Base-by-base conservation (phyloP, 64 coral and sea anemone species). In the Pachyseris speciosa region DNA sequence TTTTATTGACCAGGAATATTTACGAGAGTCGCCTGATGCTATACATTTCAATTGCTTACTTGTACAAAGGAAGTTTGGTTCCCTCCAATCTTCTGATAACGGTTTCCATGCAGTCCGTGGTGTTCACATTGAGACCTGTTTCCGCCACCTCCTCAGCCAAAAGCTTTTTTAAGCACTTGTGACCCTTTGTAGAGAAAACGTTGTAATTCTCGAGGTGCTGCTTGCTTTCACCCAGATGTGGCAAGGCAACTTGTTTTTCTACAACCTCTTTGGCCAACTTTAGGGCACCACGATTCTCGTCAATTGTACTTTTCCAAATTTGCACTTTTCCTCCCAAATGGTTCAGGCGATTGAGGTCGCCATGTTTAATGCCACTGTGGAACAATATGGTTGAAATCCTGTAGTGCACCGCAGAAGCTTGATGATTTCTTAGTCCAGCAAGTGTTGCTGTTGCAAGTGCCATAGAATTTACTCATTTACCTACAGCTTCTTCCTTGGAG, bases 31-130 rank as follows among this genome's bases (percentile, higher is more conserved):
- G 50, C 0, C 2, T 15, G 50, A 53, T 53, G 50, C 50, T 53
- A 53, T 53, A 53, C 50, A 5, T 17, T 53, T 17, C 3, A 53
- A 53, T 16, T 6, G n/a, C n/a, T n/a, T 67, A 67, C 64, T 67
- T 67, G 64, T 67, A 67, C n/a, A 67, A 67, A n/a, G 64, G 64
- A 51, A 83, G 31, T 83, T 2, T 38, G 28, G 78, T 10, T 63
- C 2, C 64, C 37, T 83, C 9, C 28, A 38, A 22, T 27, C n/a
- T 69, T 85, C 31, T n/a, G 64, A 67, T 31, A 69, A 67, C 38
- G 66, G 42, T 17, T 67, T 69, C 37, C 22, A 69, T 37, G 59
- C 65, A 64, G 65, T 69, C 64, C 2, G 37, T 28, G 38, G 16
- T 67, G 43, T 64, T 67, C 8, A 43, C 61, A 64, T 19, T 3